Evolutionary conservation across 2,113 vertebrate genomes (phyloP).

Genomic region (Corynorhinus townsendii): DNA sequence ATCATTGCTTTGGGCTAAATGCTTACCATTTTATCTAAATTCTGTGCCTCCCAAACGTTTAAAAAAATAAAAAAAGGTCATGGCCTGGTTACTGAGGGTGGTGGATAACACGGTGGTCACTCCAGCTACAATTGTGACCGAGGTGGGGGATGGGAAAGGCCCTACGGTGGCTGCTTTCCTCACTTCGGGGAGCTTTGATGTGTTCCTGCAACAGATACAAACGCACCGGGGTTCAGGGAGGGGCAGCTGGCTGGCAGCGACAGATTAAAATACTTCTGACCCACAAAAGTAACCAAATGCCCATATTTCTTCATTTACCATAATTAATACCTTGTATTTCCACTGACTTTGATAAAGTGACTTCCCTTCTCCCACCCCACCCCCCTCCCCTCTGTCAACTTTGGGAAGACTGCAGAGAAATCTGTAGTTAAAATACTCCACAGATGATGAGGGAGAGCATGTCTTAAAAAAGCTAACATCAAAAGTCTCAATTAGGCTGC

Average conservation of each 20-base stretch:
- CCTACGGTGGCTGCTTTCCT: constrained; percentile 65
- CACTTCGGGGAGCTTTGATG: constrained; percentile 79
- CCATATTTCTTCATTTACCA: constrained; percentile 89
- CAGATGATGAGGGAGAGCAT: constrained; percentile 81
- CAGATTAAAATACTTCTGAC: constrained; percentile 78
- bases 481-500: constrained; percentile 84
- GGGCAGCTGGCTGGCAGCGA: constrained; percentile 78
- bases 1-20: background rate
- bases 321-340: constrained; percentile 88
- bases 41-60: constrained; percentile 45
- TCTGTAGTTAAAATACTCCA: constrained; percentile 75
- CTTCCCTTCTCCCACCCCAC: background rate
- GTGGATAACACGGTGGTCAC: constrained; percentile 69
- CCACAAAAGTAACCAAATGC: constrained; percentile 73
- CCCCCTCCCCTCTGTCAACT: constrained; percentile 58
- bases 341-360: constrained; percentile 82
- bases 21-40: constrained; percentile 25
- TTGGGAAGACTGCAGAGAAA: constrained; percentile 75
- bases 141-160: constrained; percentile 12
- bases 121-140: constrained; percentile 66
- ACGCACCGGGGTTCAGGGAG: constrained; percentile 68
- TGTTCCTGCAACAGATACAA: constrained; percentile 74
- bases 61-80: constrained; percentile 17
- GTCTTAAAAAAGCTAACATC: constrained; percentile 77
- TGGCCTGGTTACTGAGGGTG: constrained; percentile 66